phyloP scores from a whole-genome alignment of 2,888 invertebrate species.

The Zele albiditarsus region DNA sequence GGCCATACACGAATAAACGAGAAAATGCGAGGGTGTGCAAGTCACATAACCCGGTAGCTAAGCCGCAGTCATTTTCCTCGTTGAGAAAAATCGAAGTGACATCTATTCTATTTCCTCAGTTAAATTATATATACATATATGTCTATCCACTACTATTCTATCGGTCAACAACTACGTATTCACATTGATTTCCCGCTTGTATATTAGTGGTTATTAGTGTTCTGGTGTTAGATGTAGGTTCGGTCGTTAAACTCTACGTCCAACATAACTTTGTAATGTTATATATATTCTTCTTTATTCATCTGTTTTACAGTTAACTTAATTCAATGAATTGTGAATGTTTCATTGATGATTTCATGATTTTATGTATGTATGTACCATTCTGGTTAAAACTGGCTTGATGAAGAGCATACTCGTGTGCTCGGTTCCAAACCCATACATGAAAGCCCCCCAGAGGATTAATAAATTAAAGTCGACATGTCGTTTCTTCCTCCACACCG shows the following conservation, averaged over 20 bases:
- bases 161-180: not conserved
- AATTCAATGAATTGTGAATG: not conserved
- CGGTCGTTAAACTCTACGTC: constrained; percentile 32
- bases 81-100: constrained; percentile 39
- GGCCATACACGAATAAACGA: constrained; percentile 35
- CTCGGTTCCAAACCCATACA: not conserved
- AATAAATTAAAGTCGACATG: constrained; percentile 33
- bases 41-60: constrained; percentile 27
- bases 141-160: constrained; percentile 16
- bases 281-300: not conserved
- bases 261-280: not conserved
- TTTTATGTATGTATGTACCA: not conserved
- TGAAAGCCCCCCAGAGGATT: not conserved
- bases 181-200: constrained; percentile 20
- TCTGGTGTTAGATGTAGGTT: constrained; percentile 33
- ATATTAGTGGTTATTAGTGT: constrained; percentile 42
- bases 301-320: not conserved
- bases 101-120: constrained; percentile 15
- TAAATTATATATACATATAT: not conserved
- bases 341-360: constrained; percentile 4
- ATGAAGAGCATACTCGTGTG: not conserved
- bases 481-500: constrained; percentile 22
- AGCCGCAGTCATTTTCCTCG: constrained; percentile 30
- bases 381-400: constrained; percentile 13
- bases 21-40: constrained; percentile 24